Percentiles rank a stretch among this genome's conserved stretches.
Evolutionary conservation across 1,140 invertebrate genomes (phyloP).

Genomic region (Hyphantria cunea): DNA sequence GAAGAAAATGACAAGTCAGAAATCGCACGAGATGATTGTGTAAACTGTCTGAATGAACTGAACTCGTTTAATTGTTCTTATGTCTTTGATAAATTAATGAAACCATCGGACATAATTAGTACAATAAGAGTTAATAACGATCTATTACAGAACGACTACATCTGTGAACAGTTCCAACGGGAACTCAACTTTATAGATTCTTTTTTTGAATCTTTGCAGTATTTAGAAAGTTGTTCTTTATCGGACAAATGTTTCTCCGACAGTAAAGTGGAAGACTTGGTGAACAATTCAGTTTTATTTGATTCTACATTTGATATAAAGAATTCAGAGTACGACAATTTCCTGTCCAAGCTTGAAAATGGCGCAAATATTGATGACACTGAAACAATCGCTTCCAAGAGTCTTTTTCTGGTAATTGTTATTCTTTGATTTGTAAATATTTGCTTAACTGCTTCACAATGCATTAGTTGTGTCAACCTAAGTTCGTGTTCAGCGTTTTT

Average conservation of each 20-base stretch:
- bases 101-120: conserved; percentile 73
- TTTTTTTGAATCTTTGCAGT: conserved; percentile 75
- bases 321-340: conserved; percentile 55
- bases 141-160: conserved; percentile 58
- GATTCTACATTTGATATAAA: conserved; percentile 48
- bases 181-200: conserved; percentile 76
- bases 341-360: conserved; percentile 65
- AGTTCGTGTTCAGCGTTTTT: too few relatives aligned
- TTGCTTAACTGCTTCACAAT: conserved; percentile 12
- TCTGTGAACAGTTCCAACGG: conserved; percentile 69
- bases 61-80: conserved; percentile 49
- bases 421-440: conserved; percentile 64
- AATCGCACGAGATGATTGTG: conserved; percentile 1
- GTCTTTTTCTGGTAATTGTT: conserved; percentile 77
- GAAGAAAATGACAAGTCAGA: conserved; percentile 9
- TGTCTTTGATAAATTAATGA: conserved; percentile 64
- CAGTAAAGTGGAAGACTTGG: conserved; percentile 56
- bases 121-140: conserved; percentile 64
- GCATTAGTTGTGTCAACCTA: conserved; percentile 3
- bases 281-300: conserved; percentile 42
- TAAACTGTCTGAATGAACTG: conserved; percentile 41
- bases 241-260: conserved; percentile 57
- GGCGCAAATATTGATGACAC: conserved; percentile 58
- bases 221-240: conserved; percentile 67
- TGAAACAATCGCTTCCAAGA: conserved; percentile 76